Percentiles rank a stretch among this genome's conserved stretches.
Evolutionary conservation across 2,113 vertebrate genomes (phyloP).

Genomic region (Bolborhynchus lineola): DNA sequence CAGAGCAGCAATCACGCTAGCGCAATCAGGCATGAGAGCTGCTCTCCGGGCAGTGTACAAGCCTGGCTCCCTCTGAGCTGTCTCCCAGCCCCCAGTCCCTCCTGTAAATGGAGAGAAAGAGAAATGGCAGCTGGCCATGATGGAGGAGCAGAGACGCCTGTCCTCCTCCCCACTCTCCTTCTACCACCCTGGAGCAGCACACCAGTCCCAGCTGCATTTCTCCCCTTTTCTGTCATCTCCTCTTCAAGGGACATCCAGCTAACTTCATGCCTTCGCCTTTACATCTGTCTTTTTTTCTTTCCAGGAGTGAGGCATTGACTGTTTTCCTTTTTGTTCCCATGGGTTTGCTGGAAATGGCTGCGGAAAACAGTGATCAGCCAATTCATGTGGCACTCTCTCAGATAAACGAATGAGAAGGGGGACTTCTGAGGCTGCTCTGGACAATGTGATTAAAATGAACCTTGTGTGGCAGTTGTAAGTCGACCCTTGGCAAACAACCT

Average conservation of each 20-base stretch:
- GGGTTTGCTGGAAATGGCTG: not conserved
- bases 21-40: not conserved
- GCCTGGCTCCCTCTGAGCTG: not conserved
- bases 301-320: not conserved
- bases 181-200: not conserved
- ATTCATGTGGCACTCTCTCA: not conserved
- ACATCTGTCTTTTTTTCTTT: not conserved
- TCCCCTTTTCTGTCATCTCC: not conserved
- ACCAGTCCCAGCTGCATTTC: not conserved
- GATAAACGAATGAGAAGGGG: not conserved
- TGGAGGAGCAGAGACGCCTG: fast-evolving
- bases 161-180: not conserved
- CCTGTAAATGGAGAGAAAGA: not conserved
- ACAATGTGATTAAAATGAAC: constrained; percentile 6
- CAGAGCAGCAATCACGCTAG: not conserved
- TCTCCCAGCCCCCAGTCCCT: not conserved
- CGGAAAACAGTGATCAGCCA: not conserved
- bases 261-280: not conserved
- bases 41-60: not conserved
- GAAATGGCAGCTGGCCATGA: not conserved
- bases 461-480: not conserved
- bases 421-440: not conserved
- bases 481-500: not conserved
- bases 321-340: not conserved
- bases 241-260: not conserved